These are phyloP conservation scores for Thripadectes ignobilis DNA, from an alignment of 2,797 vertebrate genomes.

Conservation along the genomic window DNA sequence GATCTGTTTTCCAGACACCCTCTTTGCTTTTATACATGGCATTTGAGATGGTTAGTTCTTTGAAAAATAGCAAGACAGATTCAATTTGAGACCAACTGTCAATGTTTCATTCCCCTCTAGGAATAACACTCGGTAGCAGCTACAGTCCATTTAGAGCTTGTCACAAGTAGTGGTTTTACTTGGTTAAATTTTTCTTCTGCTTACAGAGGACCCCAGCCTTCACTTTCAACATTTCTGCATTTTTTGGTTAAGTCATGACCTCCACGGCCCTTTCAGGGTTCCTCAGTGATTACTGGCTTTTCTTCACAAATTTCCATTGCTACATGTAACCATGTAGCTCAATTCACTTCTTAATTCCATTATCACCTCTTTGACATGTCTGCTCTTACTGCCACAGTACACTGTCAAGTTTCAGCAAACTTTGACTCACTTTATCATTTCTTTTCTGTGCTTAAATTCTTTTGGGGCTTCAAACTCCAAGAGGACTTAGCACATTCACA, in stretches of 20 bases:
- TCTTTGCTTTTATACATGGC: background rate
- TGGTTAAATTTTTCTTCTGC: background rate
- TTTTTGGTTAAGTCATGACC: background rate
- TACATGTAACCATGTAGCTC: background rate
- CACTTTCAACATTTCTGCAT: background rate
- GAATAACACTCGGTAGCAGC: background rate
- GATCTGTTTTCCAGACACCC: background rate
- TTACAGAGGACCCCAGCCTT: background rate
- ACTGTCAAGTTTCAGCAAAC: background rate
- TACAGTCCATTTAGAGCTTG: background rate
- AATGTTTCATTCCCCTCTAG: background rate
- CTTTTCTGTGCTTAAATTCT: background rate
- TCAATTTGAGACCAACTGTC: background rate
- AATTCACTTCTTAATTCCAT: background rate
- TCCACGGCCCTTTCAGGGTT: background rate
- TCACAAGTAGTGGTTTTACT: background rate
- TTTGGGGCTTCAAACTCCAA: background rate
- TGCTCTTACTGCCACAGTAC: background rate
- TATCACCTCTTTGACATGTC: background rate
- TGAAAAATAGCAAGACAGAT: constrained; percentile 12
- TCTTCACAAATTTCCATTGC: background rate
- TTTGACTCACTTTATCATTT: background rate
- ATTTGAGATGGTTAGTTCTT: background rate
- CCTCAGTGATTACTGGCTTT: background rate
- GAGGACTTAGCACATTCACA: background rate